phyloP scores from a whole-genome alignment of 2,797 vertebrate species.

The Rousettus madagascariensis region DNA sequence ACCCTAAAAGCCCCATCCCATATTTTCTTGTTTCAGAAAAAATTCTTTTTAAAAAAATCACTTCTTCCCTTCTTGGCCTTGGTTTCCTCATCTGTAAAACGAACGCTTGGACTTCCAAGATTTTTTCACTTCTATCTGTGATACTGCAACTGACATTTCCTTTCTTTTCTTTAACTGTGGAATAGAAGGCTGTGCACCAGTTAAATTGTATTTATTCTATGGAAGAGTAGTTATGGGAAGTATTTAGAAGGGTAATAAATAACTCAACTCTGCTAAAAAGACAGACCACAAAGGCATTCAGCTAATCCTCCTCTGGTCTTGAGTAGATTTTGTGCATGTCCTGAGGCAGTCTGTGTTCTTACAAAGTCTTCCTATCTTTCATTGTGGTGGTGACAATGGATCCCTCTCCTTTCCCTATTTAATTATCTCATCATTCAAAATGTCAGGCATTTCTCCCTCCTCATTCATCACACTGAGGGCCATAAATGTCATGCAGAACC shows the following conservation, averaged over 20 bases:
- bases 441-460: neutral
- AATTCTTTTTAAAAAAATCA: neutral
- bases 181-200: neutral
- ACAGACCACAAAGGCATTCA: neutral
- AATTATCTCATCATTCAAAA: slow-evolving; percentile 48
- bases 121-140: neutral
- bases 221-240: neutral
- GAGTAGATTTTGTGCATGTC: neutral
- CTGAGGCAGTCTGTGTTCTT: neutral
- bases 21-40: neutral
- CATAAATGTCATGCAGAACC: neutral
- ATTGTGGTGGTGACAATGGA: neutral
- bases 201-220: neutral
- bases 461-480: slow-evolving; percentile 3
- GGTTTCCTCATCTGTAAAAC: neutral
- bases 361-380: neutral
- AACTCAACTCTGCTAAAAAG: neutral
- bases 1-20: neutral
- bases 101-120: neutral
- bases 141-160: neutral
- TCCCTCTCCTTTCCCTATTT: neutral
- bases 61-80: neutral
- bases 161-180: neutral
- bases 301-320: neutral
- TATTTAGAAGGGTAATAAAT: neutral